These are phyloP conservation scores for Arenaria interpres DNA, from an alignment of 2,113 vertebrate species.

Conservation along the genomic window DNA sequence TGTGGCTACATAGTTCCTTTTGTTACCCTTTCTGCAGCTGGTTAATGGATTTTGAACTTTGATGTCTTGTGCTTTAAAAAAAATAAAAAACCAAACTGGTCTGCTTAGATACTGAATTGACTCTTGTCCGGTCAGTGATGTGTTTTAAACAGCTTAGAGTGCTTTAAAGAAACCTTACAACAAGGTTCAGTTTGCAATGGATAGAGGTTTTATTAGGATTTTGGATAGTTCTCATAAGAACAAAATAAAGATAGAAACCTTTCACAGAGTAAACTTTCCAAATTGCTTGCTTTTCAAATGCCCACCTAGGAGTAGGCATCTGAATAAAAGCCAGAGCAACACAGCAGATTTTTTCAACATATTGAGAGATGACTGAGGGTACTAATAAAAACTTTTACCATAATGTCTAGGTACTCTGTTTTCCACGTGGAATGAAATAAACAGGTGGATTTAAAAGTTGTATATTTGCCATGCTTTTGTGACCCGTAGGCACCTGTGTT, in stretches of 20 bases:
- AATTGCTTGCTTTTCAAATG: not conserved
- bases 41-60: not conserved
- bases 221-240: not conserved
- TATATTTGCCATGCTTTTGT: not conserved
- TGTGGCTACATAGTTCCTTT: not conserved
- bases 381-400: not conserved
- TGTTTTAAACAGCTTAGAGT: not conserved
- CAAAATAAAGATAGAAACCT: not conserved
- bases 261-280: not conserved
- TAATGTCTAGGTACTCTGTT: not conserved
- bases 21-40: not conserved
- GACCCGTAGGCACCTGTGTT: not conserved
- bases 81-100: rapidly evolving
- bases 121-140: not conserved
- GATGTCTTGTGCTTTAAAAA: not conserved
- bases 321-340: not conserved
- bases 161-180: not conserved
- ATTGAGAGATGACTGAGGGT: not conserved
- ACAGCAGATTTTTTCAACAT: not conserved
- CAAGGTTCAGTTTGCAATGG: not conserved
- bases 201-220: not conserved
- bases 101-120: not conserved
- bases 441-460: not conserved
- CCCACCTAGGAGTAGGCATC: not conserved
- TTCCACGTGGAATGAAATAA: not conserved